Conservation (phyloP, 2,888 invertebrate species). For the Archips xylosteana region DNA sequence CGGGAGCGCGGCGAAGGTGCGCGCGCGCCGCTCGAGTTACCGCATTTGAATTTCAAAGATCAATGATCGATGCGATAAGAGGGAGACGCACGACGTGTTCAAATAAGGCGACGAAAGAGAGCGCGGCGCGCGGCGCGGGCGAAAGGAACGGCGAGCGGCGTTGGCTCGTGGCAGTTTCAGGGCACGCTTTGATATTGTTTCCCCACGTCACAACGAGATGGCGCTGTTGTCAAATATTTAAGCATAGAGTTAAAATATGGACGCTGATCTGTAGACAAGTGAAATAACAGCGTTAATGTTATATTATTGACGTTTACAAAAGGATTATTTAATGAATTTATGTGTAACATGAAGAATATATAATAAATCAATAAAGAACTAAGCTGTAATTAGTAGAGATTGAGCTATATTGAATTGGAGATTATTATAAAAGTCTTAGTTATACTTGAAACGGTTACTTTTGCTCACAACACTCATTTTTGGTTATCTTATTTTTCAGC, state of each 20-base stretch:
- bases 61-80: constrained; percentile 84
- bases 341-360: too few species aligned
- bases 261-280: not conserved
- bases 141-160: constrained; percentile 58
- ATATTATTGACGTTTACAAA: too few species aligned
- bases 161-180: constrained; percentile 79
- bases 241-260: not conserved
- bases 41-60: constrained; percentile 84
- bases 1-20: constrained; percentile 69
- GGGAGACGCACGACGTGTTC: constrained; percentile 70
- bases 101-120: constrained; percentile 58
- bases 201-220: constrained; percentile 60
- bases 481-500: not conserved
- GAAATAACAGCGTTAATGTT: too few species aligned
- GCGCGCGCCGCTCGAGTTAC: constrained; percentile 82
- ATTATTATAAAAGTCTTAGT: too few species aligned
- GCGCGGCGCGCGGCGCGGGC: constrained; percentile 44
- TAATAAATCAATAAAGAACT: too few species aligned
- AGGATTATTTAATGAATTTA: too few species aligned
- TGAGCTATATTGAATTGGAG: too few species aligned
- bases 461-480: too few species aligned
- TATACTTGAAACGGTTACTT: too few species aligned
- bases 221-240: constrained; percentile 56
- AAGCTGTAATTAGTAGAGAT: too few species aligned
- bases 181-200: constrained; percentile 57